Evolutionary conservation across 2,113 vertebrate species (phyloP).

Genomic region (Suricata suricatta): DNA sequence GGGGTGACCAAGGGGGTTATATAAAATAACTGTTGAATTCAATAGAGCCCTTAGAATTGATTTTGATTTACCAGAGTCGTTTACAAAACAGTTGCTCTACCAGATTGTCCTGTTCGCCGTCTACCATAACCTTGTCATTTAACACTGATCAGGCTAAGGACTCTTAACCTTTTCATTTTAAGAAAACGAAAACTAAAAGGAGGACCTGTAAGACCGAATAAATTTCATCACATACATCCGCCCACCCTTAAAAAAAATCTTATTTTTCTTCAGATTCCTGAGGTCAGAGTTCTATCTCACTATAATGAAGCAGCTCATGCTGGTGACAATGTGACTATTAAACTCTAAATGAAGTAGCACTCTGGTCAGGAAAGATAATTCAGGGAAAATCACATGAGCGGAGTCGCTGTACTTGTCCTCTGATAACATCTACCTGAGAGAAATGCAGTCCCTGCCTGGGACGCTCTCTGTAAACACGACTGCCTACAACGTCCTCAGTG

Average conservation of each 20-base stretch:
- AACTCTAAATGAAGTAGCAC: slow-evolving; percentile 22
- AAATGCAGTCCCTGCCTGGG: background rate
- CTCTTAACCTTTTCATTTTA: background rate
- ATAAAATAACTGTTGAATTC: background rate
- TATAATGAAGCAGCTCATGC: background rate
- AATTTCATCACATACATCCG: background rate
- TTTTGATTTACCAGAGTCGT: background rate
- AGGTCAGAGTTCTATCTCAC: background rate
- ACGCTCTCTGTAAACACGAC: background rate
- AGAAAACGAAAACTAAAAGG: background rate
- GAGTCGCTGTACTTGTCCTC: background rate
- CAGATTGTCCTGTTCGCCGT: background rate
- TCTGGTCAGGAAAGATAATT: background rate
- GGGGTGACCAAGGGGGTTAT: background rate
- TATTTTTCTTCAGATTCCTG: slow-evolving; percentile 14
- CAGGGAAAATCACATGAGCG: background rate
- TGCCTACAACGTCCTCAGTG: background rate
- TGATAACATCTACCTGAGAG: background rate
- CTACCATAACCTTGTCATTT: background rate
- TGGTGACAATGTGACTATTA: background rate
- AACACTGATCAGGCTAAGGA: background rate
- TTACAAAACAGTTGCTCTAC: background rate
- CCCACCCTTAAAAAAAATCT: background rate
- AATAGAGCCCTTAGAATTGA: background rate
- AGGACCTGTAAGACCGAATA: background rate